Conservation (phyloP, 2,113 vertebrate species). For the Cyprinodon variegatus region DNA sequence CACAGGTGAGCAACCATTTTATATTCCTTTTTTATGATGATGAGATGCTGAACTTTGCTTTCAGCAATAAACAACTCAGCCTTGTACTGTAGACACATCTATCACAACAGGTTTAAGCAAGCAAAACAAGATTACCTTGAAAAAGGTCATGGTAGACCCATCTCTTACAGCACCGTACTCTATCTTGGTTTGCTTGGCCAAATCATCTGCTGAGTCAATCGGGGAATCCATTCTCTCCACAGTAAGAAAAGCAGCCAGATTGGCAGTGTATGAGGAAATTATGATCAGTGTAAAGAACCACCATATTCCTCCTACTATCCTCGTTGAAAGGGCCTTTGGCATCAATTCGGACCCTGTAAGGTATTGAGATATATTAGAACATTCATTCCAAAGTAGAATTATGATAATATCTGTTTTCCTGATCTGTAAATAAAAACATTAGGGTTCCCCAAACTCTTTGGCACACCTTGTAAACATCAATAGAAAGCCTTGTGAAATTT, state of each 20-base stretch:
- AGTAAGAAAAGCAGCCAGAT: slow-evolving; percentile 96
- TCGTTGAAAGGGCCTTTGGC: slow-evolving; percentile 97
- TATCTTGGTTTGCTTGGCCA: slow-evolving; percentile 98
- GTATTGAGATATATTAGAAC: slow-evolving; percentile 55
- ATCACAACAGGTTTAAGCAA: not conserved
- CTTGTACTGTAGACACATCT: not conserved
- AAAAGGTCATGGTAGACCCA: slow-evolving; percentile 98
- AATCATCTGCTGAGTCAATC: slow-evolving; percentile 95
- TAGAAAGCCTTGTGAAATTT: not conserved
- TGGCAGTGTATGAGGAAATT: slow-evolving; percentile 98
- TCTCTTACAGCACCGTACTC: slow-evolving; percentile 96
- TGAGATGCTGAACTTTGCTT: no score
- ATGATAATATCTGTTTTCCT: not conserved
- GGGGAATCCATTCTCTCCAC: slow-evolving; percentile 99
- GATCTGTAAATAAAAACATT: not conserved
- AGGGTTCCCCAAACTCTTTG: not conserved
- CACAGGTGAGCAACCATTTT: slow-evolving; percentile 1
- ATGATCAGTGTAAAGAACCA: slow-evolving; percentile 99
- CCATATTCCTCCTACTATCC: slow-evolving; percentile 99
- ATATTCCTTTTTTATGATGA: not conserved
- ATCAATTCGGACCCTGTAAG: slow-evolving; percentile 94
- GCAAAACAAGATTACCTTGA: slow-evolving; percentile 85
- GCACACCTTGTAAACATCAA: no score
- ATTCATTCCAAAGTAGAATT: not conserved
- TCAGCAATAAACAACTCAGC: not conserved